phyloP scores from a whole-genome alignment of 2,888 invertebrate genomes.

The Heliconius aoede region DNA sequence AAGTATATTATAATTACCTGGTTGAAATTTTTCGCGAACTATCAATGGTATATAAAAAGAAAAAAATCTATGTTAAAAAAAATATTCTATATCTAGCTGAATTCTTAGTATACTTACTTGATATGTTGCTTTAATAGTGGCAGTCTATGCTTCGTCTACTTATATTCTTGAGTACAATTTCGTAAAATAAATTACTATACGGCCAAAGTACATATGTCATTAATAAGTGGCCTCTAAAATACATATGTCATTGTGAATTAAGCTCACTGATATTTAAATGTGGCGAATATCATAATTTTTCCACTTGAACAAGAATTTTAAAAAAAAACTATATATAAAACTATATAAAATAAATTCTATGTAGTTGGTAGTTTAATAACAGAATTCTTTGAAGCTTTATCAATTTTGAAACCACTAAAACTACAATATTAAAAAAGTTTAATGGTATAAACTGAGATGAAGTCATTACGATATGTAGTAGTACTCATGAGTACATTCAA shows the following conservation, averaged over 20 bases:
- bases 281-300: too few relatives aligned
- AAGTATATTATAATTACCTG: neutral
- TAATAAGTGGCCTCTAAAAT: neutral
- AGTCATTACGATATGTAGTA: constrained; percentile 17
- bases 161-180: neutral
- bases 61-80: neutral
- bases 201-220: too few relatives aligned
- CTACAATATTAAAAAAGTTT: constrained; percentile 8
- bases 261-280: too few relatives aligned
- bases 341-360: neutral
- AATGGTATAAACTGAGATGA: constrained; percentile 9
- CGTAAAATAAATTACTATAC: too few relatives aligned
- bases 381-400: neutral
- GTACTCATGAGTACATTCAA: neutral
- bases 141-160: neutral
- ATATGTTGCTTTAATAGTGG: neutral
- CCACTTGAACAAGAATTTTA: too few relatives aligned
- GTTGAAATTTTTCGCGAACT: constrained; percentile 2
- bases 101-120: neutral
- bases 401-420: neutral
- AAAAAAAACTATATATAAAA: neutral
- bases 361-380: neutral
- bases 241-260: neutral
- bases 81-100: neutral
- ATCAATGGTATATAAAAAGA: neutral